Evolutionary conservation across 2,888 invertebrate genomes (phyloP).

Genomic region (Microctonus brassicae): DNA sequence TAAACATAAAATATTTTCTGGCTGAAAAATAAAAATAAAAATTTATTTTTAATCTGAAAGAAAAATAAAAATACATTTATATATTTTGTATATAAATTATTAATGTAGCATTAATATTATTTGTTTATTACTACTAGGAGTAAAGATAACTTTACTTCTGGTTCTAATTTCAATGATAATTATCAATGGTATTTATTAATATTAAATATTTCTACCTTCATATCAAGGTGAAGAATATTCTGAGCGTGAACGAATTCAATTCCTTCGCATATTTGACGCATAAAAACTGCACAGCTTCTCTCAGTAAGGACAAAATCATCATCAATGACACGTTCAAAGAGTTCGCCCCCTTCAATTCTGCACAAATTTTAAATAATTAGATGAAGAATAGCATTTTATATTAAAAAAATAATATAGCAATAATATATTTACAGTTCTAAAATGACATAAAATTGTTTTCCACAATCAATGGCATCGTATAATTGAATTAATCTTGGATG

Average conservation of each 20-base stretch:
- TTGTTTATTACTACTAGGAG: too few species aligned
- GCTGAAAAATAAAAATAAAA: conserved; percentile 75
- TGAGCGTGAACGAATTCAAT: conserved; percentile 97
- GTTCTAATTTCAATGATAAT: background rate
- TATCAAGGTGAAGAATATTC: conserved; percentile 95
- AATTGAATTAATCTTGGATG: conserved; percentile 97
- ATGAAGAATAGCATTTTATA: conserved; percentile 31
- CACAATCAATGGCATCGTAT: conserved; percentile 96
- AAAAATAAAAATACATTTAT: background rate
- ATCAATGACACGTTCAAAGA: conserved; percentile 98
- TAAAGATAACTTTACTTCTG: too few species aligned
- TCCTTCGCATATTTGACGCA: conserved; percentile 98
- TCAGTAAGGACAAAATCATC: conserved; percentile 98
- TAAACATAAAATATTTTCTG: conserved; percentile 97
- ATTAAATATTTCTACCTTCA: conserved; percentile 82
- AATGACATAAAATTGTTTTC: conserved; percentile 95
- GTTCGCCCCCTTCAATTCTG: conserved; percentile 97
- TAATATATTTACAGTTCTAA: conserved; percentile 89
- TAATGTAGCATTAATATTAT: too few species aligned
- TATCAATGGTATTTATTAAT: background rate
- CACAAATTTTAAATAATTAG: conserved; percentile 30
- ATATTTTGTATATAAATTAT: background rate
- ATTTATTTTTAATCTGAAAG: background rate
- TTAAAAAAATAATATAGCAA: background rate
- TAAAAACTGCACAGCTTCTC: conserved; percentile 94